A percentile compares a stretch with the other conserved stretches of the same genome.
These are phyloP conservation scores for Crematogaster levior DNA, from an alignment of 2,888 invertebrate species.

Conservation along the genomic window DNA sequence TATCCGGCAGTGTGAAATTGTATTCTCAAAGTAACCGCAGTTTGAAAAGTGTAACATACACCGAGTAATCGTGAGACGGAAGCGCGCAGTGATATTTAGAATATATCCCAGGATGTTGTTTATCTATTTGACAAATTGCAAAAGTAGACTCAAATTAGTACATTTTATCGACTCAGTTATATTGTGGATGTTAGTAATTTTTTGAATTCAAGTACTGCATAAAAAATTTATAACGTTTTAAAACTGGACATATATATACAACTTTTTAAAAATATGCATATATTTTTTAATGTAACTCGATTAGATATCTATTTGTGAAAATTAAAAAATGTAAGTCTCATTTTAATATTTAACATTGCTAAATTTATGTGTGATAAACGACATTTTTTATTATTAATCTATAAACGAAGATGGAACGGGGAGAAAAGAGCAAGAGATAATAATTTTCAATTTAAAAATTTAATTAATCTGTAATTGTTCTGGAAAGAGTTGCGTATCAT, in stretches of 20 bases:
- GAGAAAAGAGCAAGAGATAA: background rate
- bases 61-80: slow-evolving; percentile 22
- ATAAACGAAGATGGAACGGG: background rate
- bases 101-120: background rate
- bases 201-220: background rate
- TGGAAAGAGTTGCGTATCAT: background rate
- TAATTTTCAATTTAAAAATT: background rate
- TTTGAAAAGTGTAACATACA: slow-evolving; percentile 18
- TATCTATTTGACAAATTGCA: slow-evolving; percentile 5
- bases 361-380: background rate
- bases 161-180: background rate
- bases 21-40: slow-evolving; percentile 23
- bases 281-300: background rate
- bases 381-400: background rate
- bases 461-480: slow-evolving; percentile 14
- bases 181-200: background rate
- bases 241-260: background rate
- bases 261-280: too few relatives aligned
- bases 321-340: background rate
- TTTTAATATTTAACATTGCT: background rate
- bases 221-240: background rate
- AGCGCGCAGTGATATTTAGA: slow-evolving; percentile 22
- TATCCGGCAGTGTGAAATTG: slow-evolving; percentile 21
- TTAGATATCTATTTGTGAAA: background rate
- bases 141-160: background rate